Conservation (phyloP, 2,888 invertebrate genomes). For the Artemia sinica region DNA sequence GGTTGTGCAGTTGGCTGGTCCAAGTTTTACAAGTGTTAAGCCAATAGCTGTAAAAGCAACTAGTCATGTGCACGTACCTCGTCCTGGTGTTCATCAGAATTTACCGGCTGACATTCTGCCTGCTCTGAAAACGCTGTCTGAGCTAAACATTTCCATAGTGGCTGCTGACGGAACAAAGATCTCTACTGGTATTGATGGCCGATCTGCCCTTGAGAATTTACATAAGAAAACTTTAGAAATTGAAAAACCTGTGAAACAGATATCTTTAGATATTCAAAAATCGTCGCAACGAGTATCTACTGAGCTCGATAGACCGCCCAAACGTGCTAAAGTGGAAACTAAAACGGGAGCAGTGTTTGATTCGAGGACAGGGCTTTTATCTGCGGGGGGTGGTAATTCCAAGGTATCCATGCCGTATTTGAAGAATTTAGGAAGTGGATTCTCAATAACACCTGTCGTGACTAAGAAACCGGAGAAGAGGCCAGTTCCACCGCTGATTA, state of each 20-base stretch:
- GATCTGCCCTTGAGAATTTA: conserved; percentile 4
- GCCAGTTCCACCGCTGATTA: conserved; percentile 9
- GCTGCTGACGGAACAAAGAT: conserved; percentile 14
- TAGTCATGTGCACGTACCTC: conserved; percentile 7
- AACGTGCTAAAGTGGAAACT: background rate
- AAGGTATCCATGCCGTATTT: background rate
- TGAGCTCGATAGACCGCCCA: background rate
- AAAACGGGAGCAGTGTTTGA: conserved; percentile 4
- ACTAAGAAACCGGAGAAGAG: conserved; percentile 1
- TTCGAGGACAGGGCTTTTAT: background rate
- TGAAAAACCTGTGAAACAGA: too few relatives aligned
- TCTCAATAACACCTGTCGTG: conserved; percentile 3
- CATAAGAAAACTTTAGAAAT: background rate
- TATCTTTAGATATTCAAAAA: too few relatives aligned
- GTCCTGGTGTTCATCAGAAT: conserved; percentile 4
- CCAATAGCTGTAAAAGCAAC: background rate
- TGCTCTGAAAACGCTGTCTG: background rate
- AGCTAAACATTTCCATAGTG: conserved; percentile 14
- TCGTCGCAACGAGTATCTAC: background rate
- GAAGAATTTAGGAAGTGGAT: conserved; percentile 7
- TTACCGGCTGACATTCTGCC: conserved; percentile 9
- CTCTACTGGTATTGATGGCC: conserved; percentile 7
- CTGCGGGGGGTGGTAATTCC: background rate
- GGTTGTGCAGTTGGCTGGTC: too few relatives aligned
- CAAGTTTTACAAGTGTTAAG: too few relatives aligned